Percentiles rank a stretch among this genome's conserved stretches.
These are phyloP conservation scores for Chlorops oryzae DNA, from an alignment of 1,140 invertebrate species.

Conservation along the genomic window DNA sequence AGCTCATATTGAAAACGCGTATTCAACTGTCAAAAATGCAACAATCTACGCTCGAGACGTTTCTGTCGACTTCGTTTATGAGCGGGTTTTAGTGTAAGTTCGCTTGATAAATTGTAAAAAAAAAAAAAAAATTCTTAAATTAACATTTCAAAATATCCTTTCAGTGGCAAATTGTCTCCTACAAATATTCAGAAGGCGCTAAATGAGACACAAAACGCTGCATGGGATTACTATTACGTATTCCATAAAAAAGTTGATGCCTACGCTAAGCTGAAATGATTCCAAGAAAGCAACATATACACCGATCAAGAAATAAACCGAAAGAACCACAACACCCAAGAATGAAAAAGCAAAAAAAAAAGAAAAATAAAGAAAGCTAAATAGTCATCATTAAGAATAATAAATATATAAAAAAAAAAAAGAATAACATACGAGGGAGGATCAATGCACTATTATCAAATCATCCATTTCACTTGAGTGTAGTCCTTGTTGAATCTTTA, in stretches of 20 bases:
- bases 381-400: too few relatives aligned
- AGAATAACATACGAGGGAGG: too few relatives aligned
- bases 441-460: too few relatives aligned
- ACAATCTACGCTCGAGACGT: slow-evolving; percentile 49
- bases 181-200: slow-evolving; percentile 65
- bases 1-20: slow-evolving; percentile 52
- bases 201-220: slow-evolving; percentile 50
- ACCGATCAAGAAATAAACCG: too few relatives aligned
- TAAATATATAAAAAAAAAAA: too few relatives aligned
- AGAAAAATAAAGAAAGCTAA: too few relatives aligned
- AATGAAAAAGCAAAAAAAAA: too few relatives aligned
- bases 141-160: slow-evolving; percentile 36
- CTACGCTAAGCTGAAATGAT: slow-evolving; percentile 62
- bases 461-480: too few relatives aligned
- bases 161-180: slow-evolving; percentile 66
- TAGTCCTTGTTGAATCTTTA: too few relatives aligned
- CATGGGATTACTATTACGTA: slow-evolving; percentile 59
- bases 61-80: slow-evolving; percentile 55
- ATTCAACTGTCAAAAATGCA: slow-evolving; percentile 46
- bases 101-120: not conserved
- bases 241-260: slow-evolving; percentile 66
- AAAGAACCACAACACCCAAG: too few relatives aligned
- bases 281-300: too few relatives aligned
- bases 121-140: not conserved
- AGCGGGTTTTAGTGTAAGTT: slow-evolving; percentile 73